Evolutionary conservation across 2,797 vertebrate genomes (phyloP).

Genomic region (Sphenodon punctatus): DNA sequence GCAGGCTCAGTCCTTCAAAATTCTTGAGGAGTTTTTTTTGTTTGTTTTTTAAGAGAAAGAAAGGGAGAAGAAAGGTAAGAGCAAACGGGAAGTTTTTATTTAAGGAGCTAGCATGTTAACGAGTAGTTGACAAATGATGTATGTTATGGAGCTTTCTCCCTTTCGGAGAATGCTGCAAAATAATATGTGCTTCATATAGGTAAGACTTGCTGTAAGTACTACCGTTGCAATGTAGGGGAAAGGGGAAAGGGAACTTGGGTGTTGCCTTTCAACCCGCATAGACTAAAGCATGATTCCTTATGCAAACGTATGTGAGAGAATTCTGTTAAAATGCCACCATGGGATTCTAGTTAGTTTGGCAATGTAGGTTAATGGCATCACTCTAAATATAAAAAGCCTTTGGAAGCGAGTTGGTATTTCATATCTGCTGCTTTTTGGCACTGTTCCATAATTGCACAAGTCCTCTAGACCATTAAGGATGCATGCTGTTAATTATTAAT

Average conservation of each 20-base stretch:
- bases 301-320: neutral
- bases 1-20: neutral
- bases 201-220: neutral
- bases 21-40: neutral
- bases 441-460: neutral
- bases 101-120: neutral
- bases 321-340: neutral
- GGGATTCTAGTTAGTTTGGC: neutral
- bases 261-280: too few relatives aligned
- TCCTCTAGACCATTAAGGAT: neutral
- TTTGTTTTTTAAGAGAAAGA: too few relatives aligned
- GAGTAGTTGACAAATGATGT: rapidly evolving
- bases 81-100: too few relatives aligned
- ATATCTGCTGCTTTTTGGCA: neutral
- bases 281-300: neutral
- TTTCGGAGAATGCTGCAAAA: neutral
- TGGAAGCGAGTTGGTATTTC: neutral
- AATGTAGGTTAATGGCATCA: neutral
- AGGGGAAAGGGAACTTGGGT: neutral
- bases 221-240: neutral
- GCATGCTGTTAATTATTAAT: neutral
- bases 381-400: rapidly evolving
- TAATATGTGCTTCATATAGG: neutral
- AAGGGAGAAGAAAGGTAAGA: too few relatives aligned
- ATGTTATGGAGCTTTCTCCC: neutral